Conservation (phyloP, 64 coral and sea anemone genomes). For the Dendronephthya gigantea region DNA sequence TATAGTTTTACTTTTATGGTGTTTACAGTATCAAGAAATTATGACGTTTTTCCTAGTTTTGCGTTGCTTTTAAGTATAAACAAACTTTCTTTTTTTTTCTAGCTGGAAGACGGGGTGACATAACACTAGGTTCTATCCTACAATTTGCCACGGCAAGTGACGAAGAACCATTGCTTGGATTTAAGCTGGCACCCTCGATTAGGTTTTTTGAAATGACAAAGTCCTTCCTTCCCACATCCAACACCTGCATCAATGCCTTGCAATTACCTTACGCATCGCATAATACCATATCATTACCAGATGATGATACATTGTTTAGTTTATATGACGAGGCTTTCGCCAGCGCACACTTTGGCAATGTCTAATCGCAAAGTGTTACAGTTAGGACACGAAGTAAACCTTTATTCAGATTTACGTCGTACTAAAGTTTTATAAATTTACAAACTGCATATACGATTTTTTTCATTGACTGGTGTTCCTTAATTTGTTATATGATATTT, state of each 20-base stretch:
- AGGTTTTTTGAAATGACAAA: neutral
- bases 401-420: too few relatives aligned
- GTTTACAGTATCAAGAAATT: neutral
- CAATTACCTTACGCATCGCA: neutral
- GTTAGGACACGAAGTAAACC: neutral
- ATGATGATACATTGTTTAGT: neutral
- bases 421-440: too few relatives aligned
- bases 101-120: neutral
- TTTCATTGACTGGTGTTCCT: too few relatives aligned
- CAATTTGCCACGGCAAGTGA: conserved; percentile 4
- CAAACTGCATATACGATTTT: too few relatives aligned
- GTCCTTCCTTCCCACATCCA: neutral
- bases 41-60: too few relatives aligned
- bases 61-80: neutral
- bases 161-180: neutral
- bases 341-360: neutral
- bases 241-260: neutral
- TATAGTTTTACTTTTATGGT: neutral
- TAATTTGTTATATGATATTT: neutral
- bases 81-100: neutral
- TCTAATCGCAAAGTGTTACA: neutral
- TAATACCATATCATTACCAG: neutral
- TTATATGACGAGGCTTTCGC: neutral
- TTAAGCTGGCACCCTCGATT: neutral
- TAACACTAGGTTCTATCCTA: neutral